phyloP scores from a whole-genome alignment of 2,797 vertebrate species.

The Poecilia wingei region DNA sequence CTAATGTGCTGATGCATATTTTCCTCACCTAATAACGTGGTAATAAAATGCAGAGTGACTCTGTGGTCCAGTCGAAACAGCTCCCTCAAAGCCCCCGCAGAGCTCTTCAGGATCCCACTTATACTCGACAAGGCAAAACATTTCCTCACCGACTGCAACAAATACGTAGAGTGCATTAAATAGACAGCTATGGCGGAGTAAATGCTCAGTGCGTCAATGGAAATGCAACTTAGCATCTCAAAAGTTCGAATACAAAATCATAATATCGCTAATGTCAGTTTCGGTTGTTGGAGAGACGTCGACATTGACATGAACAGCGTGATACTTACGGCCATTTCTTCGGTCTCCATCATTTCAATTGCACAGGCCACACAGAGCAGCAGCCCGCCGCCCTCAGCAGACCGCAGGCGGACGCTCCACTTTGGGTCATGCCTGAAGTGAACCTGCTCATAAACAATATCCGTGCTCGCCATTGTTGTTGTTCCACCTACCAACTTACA shows the following conservation, averaged over 20 bases:
- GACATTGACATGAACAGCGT: neutral
- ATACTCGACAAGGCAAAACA: conserved; percentile 70
- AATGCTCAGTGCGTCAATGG: conserved; percentile 5
- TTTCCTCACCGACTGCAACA: conserved; percentile 77
- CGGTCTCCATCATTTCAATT: conserved; percentile 83
- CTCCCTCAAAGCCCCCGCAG: conserved; percentile 75
- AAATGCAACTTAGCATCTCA: conserved; percentile 1
- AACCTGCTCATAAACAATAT: conserved; percentile 64
- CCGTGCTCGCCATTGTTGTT: conserved; percentile 56
- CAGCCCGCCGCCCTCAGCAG: conserved; percentile 38
- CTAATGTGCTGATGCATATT: neutral
- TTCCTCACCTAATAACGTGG: conserved; percentile 86
- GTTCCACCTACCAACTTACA: conserved; percentile 1
- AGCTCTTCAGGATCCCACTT: conserved; percentile 73
- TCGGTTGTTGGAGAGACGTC: neutral
- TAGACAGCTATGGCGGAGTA: neutral
- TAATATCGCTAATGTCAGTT: neutral
- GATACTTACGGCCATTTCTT: conserved; percentile 77
- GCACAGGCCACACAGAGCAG: conserved; percentile 87
- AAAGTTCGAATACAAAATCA: neutral
- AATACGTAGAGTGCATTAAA: conserved; percentile 7
- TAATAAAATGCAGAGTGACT: conserved; percentile 80
- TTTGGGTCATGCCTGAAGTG: conserved; percentile 81
- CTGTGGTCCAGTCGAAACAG: conserved; percentile 84
- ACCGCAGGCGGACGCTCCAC: conserved; percentile 72